Conservation (phyloP, 1,140 invertebrate genomes). For the Tetramorium alpestre region DNA sequence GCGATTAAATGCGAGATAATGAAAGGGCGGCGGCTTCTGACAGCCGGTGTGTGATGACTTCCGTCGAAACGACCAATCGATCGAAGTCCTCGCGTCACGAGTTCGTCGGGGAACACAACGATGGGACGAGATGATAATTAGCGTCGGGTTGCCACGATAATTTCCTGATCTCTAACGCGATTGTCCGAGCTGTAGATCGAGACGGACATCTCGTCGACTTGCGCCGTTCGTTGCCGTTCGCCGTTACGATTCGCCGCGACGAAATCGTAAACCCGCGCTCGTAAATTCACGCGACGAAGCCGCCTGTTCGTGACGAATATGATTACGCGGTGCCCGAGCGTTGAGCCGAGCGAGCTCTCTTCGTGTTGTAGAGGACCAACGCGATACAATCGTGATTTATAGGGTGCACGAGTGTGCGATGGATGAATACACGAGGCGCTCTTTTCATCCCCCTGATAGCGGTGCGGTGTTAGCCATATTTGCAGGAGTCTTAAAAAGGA, state of each 20-base stretch:
- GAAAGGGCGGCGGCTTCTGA: conserved; percentile 35
- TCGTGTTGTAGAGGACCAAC: conserved; percentile 36
- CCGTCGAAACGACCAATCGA: conserved; percentile 30
- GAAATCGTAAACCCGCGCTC: conserved; percentile 69
- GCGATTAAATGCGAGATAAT: conserved; percentile 35
- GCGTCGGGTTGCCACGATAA: conserved; percentile 7
- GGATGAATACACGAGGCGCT: neutral
- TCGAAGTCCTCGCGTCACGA: conserved; percentile 13
- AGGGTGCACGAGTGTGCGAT: conserved; percentile 13
- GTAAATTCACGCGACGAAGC: conserved; percentile 61
- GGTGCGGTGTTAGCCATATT: neutral
- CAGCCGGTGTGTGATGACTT: conserved; percentile 18
- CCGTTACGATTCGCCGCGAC: neutral
- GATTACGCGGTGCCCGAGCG: conserved; percentile 52
- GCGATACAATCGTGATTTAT: conserved; percentile 68
- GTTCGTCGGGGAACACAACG: neutral
- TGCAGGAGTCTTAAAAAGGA: neutral
- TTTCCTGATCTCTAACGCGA: conserved; percentile 2
- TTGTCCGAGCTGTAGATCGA: neutral
- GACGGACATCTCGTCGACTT: neutral
- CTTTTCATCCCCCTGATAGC: conserved; percentile 20
- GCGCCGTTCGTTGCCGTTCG: neutral
- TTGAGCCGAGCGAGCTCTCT: conserved; percentile 53
- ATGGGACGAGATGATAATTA: conserved; percentile 26
- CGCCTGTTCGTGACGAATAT: conserved; percentile 66